These are phyloP conservation scores for Tromatobia lineatoria DNA, from an alignment of 2,888 invertebrate species.

Conservation along the genomic window DNA sequence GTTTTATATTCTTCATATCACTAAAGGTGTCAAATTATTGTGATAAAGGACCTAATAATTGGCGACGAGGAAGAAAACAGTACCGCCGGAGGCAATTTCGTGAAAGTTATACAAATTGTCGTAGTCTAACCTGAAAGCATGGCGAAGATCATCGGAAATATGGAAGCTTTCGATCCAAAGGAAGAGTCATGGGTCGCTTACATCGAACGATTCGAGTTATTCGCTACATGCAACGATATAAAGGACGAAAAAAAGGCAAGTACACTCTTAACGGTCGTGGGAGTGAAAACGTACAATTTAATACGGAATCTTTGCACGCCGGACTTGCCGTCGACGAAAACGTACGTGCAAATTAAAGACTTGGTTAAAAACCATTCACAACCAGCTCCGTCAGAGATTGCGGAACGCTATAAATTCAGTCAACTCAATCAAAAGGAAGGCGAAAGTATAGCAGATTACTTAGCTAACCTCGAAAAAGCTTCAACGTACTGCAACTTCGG, in stretches of 20 bases:
- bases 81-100: no score
- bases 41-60: no score
- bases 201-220: constrained; percentile 19
- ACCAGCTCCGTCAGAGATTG: constrained; percentile 48
- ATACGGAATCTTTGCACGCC: constrained; percentile 58
- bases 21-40: no score
- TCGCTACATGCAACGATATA: constrained; percentile 26
- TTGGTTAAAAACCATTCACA: constrained; percentile 52
- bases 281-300: constrained; percentile 29
- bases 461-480: constrained; percentile 43
- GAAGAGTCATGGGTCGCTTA: background rate
- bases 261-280: constrained; percentile 20
- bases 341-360: constrained; percentile 24
- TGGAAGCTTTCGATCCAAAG: no score
- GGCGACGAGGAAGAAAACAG: no score
- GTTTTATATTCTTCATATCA: no score
- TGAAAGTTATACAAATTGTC: no score
- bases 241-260: constrained; percentile 14
- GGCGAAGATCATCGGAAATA: no score
- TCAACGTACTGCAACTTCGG: constrained; percentile 54
- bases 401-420: constrained; percentile 42
- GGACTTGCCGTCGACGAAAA: constrained; percentile 39
- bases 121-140: no score
- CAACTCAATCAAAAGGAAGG: constrained; percentile 31
- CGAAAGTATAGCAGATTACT: constrained; percentile 42